These are phyloP conservation scores for Nematolebias whitei DNA, from an alignment of 2,113 vertebrate genomes.

Conservation along the genomic window DNA sequence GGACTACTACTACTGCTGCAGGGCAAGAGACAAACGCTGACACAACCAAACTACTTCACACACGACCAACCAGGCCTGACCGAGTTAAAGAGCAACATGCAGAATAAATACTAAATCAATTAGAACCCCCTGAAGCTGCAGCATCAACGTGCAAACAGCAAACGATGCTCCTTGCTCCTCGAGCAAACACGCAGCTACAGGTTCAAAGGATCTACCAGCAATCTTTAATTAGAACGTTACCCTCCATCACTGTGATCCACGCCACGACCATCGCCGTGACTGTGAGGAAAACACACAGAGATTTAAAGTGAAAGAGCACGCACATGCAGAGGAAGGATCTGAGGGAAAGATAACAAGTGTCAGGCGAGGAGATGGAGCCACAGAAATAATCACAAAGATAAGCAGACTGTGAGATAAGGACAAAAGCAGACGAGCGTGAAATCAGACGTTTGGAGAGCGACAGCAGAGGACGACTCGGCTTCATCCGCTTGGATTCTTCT, in stretches of 20 bases:
- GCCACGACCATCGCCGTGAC: constrained; percentile 77
- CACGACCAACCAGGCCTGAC: constrained; percentile 29
- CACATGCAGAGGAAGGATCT: constrained; percentile 36
- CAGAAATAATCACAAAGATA: constrained; percentile 59
- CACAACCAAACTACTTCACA: constrained; percentile 47
- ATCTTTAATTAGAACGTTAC: constrained; percentile 64
- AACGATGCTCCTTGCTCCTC: constrained; percentile 13
- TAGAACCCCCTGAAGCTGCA: constrained; percentile 33
- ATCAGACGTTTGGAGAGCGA: constrained; percentile 56
- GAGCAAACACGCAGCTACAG: constrained; percentile 32
- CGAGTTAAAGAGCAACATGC: constrained; percentile 5
- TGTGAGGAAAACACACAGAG: constrained; percentile 52
- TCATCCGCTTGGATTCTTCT: constrained; percentile 41
- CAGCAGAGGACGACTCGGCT: constrained; percentile 62
- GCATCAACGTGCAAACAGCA: constrained; percentile 15
- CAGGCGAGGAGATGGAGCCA: constrained; percentile 44
- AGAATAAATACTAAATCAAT: constrained; percentile 35
- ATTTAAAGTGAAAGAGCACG: constrained; percentile 29
- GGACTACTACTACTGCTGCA: constrained; percentile 6
- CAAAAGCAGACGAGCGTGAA: constrained; percentile 63
- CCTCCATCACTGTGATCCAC: constrained; percentile 80
- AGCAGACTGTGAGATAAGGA: constrained; percentile 61
- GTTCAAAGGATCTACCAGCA: constrained; percentile 42
- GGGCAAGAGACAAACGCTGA: constrained; percentile 19
- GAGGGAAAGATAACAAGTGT: constrained; percentile 39